A percentile compares a stretch with the other conserved stretches of the same genome.
These are phyloP conservation scores for Quiscalus mexicanus DNA, from an alignment of 2,113 vertebrate genomes.

Conservation along the genomic window DNA sequence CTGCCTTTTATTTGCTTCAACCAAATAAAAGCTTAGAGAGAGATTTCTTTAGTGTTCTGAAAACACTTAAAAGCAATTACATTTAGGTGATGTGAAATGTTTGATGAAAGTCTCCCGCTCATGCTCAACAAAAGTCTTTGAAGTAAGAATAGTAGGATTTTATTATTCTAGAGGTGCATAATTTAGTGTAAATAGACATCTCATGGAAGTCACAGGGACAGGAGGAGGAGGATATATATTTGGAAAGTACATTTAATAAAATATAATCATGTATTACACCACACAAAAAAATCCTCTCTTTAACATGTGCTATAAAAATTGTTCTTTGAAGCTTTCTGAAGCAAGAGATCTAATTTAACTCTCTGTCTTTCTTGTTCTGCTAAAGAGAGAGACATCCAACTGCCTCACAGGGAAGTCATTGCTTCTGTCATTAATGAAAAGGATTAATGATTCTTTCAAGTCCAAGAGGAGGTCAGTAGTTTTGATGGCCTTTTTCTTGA, in stretches of 20 bases:
- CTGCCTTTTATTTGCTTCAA: not conserved
- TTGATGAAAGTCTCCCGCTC: not conserved
- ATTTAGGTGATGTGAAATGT: not conserved
- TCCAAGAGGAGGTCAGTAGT: not conserved
- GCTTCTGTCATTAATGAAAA: not conserved
- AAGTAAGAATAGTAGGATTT: conserved; percentile 35
- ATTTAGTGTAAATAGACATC: not conserved
- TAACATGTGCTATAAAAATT: not conserved
- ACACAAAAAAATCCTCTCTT: not conserved
- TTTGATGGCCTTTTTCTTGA: not conserved
- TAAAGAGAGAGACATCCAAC: not conserved
- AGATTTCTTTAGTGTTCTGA: not conserved
- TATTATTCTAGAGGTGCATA: conserved; percentile 8
- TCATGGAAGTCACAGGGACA: not conserved
- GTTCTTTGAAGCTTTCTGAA: conserved; percentile 23
- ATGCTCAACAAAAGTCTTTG: conserved; percentile 19
- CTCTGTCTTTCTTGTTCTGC: not conserved
- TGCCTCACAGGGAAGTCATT: not conserved
- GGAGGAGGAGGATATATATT: not conserved
- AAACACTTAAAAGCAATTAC: not conserved
- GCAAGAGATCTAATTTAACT: not conserved
- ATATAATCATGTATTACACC: not conserved
- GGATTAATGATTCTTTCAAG: not conserved
- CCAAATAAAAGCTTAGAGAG: not conserved
- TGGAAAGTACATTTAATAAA: not conserved